Conservation (phyloP, 2,888 invertebrate genomes). For the Luperina testacea region DNA sequence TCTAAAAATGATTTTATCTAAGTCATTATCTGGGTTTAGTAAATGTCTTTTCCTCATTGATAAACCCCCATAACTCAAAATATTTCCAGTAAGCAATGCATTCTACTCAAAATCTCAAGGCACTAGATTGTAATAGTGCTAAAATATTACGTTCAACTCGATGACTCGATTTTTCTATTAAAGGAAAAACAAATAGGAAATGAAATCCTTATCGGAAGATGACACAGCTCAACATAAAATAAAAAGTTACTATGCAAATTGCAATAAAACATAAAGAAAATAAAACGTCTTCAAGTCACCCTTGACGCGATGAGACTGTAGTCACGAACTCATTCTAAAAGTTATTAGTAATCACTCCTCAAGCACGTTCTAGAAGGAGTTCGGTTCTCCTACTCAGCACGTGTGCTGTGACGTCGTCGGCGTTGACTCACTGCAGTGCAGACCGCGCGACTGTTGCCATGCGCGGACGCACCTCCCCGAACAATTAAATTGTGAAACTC, state of each 20-base stretch:
- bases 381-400: slow-evolving; percentile 45
- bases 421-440: slow-evolving; percentile 58
- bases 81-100: not conserved
- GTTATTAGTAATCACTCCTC: slow-evolving; percentile 32
- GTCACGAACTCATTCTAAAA: slow-evolving; percentile 36
- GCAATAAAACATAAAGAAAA: slow-evolving; percentile 29
- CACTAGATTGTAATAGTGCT: not conserved
- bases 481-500: slow-evolving; percentile 46
- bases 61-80: not conserved
- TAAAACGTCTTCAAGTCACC: slow-evolving; percentile 37
- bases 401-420: slow-evolving; percentile 51
- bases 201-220: slow-evolving; percentile 2
- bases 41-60: no score
- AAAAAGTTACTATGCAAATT: slow-evolving; percentile 2
- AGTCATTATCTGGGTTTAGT: not conserved
- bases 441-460: slow-evolving; percentile 50
- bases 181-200: slow-evolving; percentile 10
- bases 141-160: not conserved
- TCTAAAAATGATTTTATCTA: not conserved
- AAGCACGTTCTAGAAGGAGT: slow-evolving; percentile 46
- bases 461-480: slow-evolving; percentile 50
- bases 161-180: not conserved
- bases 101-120: not conserved
- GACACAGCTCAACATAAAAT: slow-evolving; percentile 3
- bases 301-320: slow-evolving; percentile 21